Base-by-base conservation (phyloP, 2,888 invertebrate genomes). In the Elgonia sp. region DNA sequence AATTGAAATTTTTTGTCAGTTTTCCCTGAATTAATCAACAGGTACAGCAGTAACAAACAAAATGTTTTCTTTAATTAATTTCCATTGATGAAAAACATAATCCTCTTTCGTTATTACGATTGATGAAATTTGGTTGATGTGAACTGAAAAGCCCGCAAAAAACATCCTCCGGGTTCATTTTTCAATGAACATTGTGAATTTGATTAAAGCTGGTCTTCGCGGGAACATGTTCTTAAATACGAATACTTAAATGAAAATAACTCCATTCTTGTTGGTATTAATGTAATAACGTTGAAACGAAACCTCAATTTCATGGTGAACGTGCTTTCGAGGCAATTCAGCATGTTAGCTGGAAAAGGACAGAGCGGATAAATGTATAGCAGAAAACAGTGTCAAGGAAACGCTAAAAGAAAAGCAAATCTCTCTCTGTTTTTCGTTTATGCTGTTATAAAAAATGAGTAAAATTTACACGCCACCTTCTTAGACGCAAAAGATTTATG, bases 331-430 rank as follows among this genome's bases (percentile, higher is more conserved):
- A 42, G 20, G 55, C 73, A 63, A 73, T 82, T 73, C 57, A 46
- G 62, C 40, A 63, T 40, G 70, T 55, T 60, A 39, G 57, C 18
- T 69, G 57, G 16, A 67, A 57, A 79, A 79, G 80, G 80, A 70
- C n/a, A 39, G 18, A 53, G 42, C 42, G 42, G 72, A 73, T 50
- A 46, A 82, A 73, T 63, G 65, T 37, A 53, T 50, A 20, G 16
- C 73, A 20, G 73, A 29, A 73, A 82, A 82, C 73, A 82, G 73
- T 73, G 82, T 82, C 73, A 73, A 82, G 73, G 73, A 82, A 73
- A 73, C 37, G 73, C 37, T 69, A 20, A 40, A 63, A 81, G 72
- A 80, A 81, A 70, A 70, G 60, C 62, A 60, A 80, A 60, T 70
- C 69, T 57, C 39, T 76, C 39, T 57, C 14, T 37, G 29, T 60